Evolutionary conservation across 2,113 vertebrate genomes (phyloP).

Genomic region (Brachionichthys hirsutus): DNA sequence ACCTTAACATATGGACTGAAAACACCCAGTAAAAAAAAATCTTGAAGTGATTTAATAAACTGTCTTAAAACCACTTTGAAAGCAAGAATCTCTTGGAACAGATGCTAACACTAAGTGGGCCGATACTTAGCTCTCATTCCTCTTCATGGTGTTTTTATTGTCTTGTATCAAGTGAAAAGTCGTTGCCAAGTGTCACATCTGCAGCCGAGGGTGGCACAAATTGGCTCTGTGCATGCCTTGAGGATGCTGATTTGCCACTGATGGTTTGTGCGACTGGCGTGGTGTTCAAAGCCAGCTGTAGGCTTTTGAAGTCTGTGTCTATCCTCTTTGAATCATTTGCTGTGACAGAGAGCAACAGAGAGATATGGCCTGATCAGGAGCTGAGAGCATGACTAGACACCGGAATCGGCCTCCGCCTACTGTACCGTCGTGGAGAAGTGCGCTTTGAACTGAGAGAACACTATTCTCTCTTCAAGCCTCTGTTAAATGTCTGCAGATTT

Average conservation of each 20-base stretch:
- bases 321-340: constrained; percentile 50
- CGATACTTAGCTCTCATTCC: constrained; percentile 7
- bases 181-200: constrained; percentile 54
- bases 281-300: constrained; percentile 62
- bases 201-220: constrained; percentile 31
- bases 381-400: constrained; percentile 22
- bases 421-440: constrained; percentile 2
- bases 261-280: constrained; percentile 60
- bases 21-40: constrained; percentile 2
- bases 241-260: constrained; percentile 56
- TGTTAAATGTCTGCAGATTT: constrained; percentile 38
- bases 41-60: constrained; percentile 12
- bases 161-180: constrained; percentile 37
- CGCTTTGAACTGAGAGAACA: constrained; percentile 30
- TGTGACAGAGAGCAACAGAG: constrained; percentile 48
- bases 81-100: constrained; percentile 2
- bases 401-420: constrained; percentile 13
- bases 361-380: constrained; percentile 45
- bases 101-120: constrained; percentile 23
- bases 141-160: constrained; percentile 38
- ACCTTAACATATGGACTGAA: no score
- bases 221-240: constrained; percentile 36
- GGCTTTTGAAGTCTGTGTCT: constrained; percentile 64
- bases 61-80: constrained; percentile 14
- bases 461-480: constrained; percentile 6